phyloP scores from a whole-genome alignment of 2,797 vertebrate genomes.

The Heterohyrax brucei region DNA sequence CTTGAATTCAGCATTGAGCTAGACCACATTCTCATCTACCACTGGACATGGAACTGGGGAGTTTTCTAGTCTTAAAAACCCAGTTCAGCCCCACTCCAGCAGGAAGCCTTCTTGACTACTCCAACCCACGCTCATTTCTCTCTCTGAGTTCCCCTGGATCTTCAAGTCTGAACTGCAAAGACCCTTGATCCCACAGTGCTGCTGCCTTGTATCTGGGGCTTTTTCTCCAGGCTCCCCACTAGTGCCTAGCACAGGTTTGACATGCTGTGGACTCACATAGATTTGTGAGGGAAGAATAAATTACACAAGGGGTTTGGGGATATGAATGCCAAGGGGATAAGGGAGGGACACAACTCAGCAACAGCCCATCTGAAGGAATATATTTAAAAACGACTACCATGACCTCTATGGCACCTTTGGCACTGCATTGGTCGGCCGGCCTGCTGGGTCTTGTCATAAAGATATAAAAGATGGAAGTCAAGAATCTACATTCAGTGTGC shows the following conservation, averaged over 20 bases:
- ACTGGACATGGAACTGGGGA: neutral
- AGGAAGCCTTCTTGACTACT: slow-evolving; percentile 16
- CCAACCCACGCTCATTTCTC: neutral
- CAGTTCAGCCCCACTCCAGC: neutral
- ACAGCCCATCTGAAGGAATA: slow-evolving; percentile 38
- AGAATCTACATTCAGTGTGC: slow-evolving; percentile 35
- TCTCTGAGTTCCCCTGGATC: neutral
- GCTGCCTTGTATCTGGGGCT: neutral
- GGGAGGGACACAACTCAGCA: neutral
- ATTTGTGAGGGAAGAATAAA: slow-evolving; percentile 47
- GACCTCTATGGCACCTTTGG: neutral
- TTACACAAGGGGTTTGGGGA: slow-evolving; percentile 1
- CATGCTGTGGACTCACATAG: neutral
- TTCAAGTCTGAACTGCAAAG: slow-evolving; percentile 22
- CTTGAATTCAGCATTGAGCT: neutral
- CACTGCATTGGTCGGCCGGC: neutral
- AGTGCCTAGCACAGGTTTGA: neutral
- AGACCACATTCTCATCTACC: neutral
- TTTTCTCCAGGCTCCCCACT: neutral
- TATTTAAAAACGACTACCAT: neutral
- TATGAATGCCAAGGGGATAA: neutral
- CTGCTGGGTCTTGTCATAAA: slow-evolving; percentile 1
- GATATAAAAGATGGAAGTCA: slow-evolving; percentile 62
- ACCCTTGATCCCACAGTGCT: neutral
- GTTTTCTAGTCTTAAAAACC: neutral